Base-by-base conservation (phyloP, 2,797 vertebrate genomes). In the Cynodonichthys magdalenae region DNA sequence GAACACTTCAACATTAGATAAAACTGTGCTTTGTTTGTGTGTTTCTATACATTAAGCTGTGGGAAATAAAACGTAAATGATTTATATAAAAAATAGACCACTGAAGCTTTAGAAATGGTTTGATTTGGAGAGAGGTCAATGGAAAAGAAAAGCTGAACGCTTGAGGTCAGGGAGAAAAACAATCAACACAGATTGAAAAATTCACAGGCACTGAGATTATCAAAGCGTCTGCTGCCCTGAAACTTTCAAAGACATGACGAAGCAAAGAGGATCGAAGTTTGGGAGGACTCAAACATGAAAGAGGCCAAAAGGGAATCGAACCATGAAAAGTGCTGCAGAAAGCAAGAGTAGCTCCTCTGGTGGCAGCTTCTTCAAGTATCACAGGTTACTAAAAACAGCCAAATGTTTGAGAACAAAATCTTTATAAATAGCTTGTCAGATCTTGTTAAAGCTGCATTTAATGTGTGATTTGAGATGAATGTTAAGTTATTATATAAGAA, bases 141-240 rank as follows among this genome's bases (percentile, higher is more conserved):
- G 62, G 53, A 29, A 57, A 59, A 42, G 3, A 49, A 53, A 49
- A 52, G 39, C 39, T 74, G 24, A 47, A 56, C 56, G 15, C 64
- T 44, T 2, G 24, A 55, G 70, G 53, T 71, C 45, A 71, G 57
- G 76, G 36, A 58, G 11, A n/a, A 69, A 70, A 76, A 61, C 47
- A 69, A 67, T 57, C 53, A 31, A 46, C 46, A 63, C 39, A 31
- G 68, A 67, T 39, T 55, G 15, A 62, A n/a, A 45, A 17, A 62
- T 59, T 63, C 62, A 64, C 56, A 71, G 15, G 6, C 0, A 0
- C 24, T 56, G 59, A 56, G 28, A 46, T 46, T 67, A 69, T 68
- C 31, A 69, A 62, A 72, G 67, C 29, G 14, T 53, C 31, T 24
- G 36, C 39, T 74, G 42, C 29, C 41, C 47, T 64, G 39, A 67